phyloP scores from a whole-genome alignment of 2,888 invertebrate genomes.

The Hyppa rectilinea region DNA sequence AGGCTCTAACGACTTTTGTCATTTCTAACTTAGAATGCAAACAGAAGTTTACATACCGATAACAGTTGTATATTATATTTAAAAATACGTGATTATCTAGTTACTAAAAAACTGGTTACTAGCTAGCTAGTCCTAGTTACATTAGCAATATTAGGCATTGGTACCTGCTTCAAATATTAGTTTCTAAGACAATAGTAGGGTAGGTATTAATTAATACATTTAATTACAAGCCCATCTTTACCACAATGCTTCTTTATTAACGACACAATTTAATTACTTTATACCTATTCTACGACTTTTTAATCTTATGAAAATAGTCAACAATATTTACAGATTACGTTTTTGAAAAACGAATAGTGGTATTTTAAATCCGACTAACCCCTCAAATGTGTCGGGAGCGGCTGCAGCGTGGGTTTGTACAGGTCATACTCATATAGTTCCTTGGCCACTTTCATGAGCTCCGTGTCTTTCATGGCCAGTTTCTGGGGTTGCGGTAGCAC shows the following conservation, averaged over 20 bases:
- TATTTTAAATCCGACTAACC: slow-evolving; percentile 70
- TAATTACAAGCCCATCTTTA: neutral
- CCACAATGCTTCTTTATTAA: neutral
- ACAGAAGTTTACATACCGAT: neutral
- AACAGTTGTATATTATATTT: no score
- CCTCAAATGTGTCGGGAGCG: slow-evolving; percentile 81
- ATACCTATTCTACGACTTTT: neutral
- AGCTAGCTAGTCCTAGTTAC: neutral
- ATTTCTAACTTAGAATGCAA: slow-evolving; percentile 29
- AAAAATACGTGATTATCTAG: neutral
- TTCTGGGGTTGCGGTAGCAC: slow-evolving; percentile 67
- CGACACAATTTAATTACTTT: neutral
- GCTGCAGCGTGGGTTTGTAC: slow-evolving; percentile 80
- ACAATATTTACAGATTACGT: neutral
- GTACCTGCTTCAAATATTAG: neutral
- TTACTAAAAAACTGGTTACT: neutral
- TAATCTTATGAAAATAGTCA: neutral
- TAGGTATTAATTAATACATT: neutral
- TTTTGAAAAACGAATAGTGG: no score
- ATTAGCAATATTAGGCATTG: neutral
- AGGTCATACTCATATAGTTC: slow-evolving; percentile 82
- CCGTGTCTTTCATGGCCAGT: slow-evolving; percentile 86
- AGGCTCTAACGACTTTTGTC: slow-evolving; percentile 10
- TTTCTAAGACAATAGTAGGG: neutral
- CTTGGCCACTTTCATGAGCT: slow-evolving; percentile 84